Percentiles rank a stretch among this genome's conserved stretches.
Evolutionary conservation across 2,888 invertebrate species (phyloP).

Genomic region (Leptopilina syphax): DNA sequence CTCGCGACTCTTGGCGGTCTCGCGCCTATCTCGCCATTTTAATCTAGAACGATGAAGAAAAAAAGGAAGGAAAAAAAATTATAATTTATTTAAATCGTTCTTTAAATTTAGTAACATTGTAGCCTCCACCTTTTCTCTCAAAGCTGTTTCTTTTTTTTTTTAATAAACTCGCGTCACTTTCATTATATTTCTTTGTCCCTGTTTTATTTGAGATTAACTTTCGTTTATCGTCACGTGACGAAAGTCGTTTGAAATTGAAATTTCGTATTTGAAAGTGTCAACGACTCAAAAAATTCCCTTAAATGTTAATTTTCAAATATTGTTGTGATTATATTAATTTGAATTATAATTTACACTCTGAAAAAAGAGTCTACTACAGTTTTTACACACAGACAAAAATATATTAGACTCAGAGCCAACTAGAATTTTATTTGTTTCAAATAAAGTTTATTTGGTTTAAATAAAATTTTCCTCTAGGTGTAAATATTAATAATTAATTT

Average conservation of each 20-base stretch:
- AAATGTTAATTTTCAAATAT: no score
- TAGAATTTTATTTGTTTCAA: no score
- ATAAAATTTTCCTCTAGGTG: no score
- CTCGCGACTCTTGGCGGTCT: conserved; percentile 26
- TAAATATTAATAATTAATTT: no score
- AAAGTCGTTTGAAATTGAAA: neutral
- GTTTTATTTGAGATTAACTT: neutral
- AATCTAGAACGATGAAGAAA: conserved; percentile 31
- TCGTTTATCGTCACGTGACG: neutral
- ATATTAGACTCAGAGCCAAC: no score
- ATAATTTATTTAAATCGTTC: conserved; percentile 31
- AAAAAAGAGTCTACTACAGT: no score
- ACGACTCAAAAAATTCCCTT: no score
- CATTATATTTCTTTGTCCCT: neutral
- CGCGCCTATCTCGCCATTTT: conserved; percentile 23
- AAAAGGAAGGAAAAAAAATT: conserved; percentile 17
- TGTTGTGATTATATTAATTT: no score
- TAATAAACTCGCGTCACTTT: neutral
- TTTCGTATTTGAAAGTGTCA: neutral
- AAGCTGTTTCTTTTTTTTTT: no score
- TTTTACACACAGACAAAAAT: no score
- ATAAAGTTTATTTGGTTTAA: no score
- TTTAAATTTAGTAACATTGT: conserved; percentile 9
- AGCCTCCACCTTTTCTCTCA: neutral
- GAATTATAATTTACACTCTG: no score